Base-by-base conservation (phyloP, 1,140 invertebrate genomes). In the Nomia melanderi region DNA sequence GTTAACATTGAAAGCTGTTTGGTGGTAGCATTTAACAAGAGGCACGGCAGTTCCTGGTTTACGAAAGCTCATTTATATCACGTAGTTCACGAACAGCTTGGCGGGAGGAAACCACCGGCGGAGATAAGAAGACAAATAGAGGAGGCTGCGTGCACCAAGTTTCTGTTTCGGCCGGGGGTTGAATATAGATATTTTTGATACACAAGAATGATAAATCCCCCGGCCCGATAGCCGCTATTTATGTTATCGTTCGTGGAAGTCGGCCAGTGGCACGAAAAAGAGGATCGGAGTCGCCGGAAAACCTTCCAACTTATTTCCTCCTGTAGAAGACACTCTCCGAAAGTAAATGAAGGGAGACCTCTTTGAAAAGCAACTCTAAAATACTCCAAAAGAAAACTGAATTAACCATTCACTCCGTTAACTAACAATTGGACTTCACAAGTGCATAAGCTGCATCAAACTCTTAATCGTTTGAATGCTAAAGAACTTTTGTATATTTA, bases 41-140 rank as follows among this genome's bases (percentile, higher is more conserved):
- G 36, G 23, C 23, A 25, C 25, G 36, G 33, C 39, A 71, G 69
- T 60, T 59, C 47, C 53, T 12, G 56, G 56, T 31, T 31, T 60
- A 47, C 69, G 69, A 62, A 50, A 27, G 57, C 41, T 62, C 57
- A 62, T 62, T 72, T 62, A 62, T 72, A 72, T 62, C 62, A 72
- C 39, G 41, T 62, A 36, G 69, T 29, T 23, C 29, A 47, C 39
- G 20, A 59, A 33, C 27, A 44, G 57, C 4, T 4, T 23, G 41
- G 12, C 41, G 29, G 57, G 9, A 50, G 69, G 41, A 36, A 50
- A 36, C 41, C 39, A 25, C 5, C 17, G 23, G n/a, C 17, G 31
- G 29, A 72, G 69, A 62, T 62, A 72, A 72, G 41, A 62, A 62
- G 41, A 62, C 57, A 72, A 72, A 72, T 62, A 62, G n/a, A n/a